Evolutionary conservation across 2,888 invertebrate genomes (phyloP).

Genomic region (Chloroclystis v-ata): DNA sequence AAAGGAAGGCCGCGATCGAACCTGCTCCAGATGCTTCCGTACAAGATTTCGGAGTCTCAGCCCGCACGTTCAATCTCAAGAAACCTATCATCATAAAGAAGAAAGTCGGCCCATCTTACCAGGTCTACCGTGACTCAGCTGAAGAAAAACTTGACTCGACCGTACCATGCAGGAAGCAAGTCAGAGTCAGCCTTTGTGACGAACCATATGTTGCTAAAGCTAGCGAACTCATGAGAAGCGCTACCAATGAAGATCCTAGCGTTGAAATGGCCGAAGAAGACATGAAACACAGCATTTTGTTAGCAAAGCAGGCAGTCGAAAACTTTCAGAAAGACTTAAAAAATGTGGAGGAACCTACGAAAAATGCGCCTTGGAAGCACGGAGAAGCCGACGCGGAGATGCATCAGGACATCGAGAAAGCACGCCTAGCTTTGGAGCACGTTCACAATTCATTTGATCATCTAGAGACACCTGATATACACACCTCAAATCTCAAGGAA

Average conservation of each 20-base stretch:
- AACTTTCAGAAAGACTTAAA: conserved; percentile 53
- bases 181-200: conserved; percentile 61
- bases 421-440: conserved; percentile 54
- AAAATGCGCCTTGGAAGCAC: conserved; percentile 34
- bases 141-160: conserved; percentile 52
- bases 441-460: conserved; percentile 52
- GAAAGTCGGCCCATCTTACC: conserved; percentile 46
- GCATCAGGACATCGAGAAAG: conserved; percentile 56
- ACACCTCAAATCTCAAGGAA: conserved; percentile 31
- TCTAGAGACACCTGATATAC: conserved; percentile 47
- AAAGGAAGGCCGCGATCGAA: conserved; percentile 49
- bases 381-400: conserved; percentile 43
- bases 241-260: conserved; percentile 32
- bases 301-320: conserved; percentile 66
- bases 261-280: conserved; percentile 43
- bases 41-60: conserved; percentile 30
- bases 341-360: conserved; percentile 43
- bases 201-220: conserved; percentile 34
- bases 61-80: conserved; percentile 42
- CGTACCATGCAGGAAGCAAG: conserved; percentile 55
- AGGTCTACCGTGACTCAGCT: conserved; percentile 57
- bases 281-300: conserved; percentile 56
- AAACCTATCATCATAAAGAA: conserved; percentile 60
- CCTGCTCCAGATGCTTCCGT: conserved; percentile 14
- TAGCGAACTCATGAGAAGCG: conserved; percentile 34